Percentiles rank a stretch among this genome's conserved stretches.
phyloP scores from a whole-genome alignment of 1,140 invertebrate species.

The Leptinotarsa defecta region DNA sequence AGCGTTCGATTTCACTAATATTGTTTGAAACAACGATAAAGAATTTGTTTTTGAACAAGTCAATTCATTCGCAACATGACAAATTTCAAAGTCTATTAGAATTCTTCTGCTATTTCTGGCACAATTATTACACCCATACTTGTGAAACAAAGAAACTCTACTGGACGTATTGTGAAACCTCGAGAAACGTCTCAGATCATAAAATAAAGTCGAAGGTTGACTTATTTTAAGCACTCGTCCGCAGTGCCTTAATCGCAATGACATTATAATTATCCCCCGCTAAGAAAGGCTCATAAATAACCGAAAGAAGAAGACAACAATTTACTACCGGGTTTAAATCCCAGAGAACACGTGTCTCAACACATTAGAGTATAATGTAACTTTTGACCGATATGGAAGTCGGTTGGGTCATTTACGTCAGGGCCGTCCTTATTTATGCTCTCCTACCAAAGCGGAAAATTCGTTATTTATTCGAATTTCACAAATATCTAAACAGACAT shows the following conservation, averaged over 20 bases:
- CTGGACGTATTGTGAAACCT: not conserved
- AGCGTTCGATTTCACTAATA: no score
- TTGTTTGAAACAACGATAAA: no score
- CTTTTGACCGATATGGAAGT: constrained; percentile 24
- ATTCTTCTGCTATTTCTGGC: no score
- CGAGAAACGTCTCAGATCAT: constrained; percentile 1
- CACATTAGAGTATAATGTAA: constrained; percentile 17
- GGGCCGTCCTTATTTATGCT: constrained; percentile 24
- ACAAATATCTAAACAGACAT: constrained; percentile 23
- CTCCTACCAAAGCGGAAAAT: constrained; percentile 18
- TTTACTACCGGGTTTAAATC: constrained; percentile 26
- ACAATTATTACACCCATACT: no score
- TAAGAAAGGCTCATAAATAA: constrained; percentile 27
- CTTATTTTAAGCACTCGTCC: not conserved
- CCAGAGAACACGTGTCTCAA: constrained; percentile 16
- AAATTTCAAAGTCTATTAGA: no score
- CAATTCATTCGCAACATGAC: no score
- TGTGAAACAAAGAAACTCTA: not conserved
- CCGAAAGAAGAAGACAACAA: constrained; percentile 12
- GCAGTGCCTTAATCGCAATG: constrained; percentile 11
- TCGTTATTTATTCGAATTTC: constrained; percentile 26
- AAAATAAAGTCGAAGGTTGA: constrained; percentile 2
- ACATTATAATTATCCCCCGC: constrained; percentile 18
- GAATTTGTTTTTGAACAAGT: no score
- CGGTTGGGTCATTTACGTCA: constrained; percentile 25